These are phyloP conservation scores for Mythimna pallens DNA, from an alignment of 2,888 invertebrate genomes.

Conservation along the genomic window DNA sequence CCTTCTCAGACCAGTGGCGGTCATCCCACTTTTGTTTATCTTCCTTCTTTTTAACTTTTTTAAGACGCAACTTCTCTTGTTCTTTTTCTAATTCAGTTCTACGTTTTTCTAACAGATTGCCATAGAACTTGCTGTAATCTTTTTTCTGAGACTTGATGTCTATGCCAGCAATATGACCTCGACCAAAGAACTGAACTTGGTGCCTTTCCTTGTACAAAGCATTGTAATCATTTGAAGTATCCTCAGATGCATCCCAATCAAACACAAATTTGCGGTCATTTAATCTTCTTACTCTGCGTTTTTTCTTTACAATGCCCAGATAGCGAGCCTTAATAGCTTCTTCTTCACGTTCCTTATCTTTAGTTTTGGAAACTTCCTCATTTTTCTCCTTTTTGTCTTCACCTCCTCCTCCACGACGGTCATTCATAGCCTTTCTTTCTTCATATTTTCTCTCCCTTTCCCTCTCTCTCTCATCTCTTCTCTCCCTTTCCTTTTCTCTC, in stretches of 20 bases:
- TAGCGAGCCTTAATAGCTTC: slow-evolving; percentile 99
- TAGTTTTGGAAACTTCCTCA: slow-evolving; percentile 90
- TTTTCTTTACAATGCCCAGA: slow-evolving; percentile 97
- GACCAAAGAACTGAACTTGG: slow-evolving; percentile 99
- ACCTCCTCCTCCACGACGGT: slow-evolving; percentile 77
- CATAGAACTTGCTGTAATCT: slow-evolving; percentile 99
- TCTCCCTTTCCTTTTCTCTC: slow-evolving; percentile 85
- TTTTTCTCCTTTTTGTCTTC: slow-evolving; percentile 86
- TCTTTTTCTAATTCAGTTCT: slow-evolving; percentile 99
- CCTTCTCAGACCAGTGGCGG: slow-evolving; percentile 99
- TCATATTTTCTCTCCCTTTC: slow-evolving; percentile 86
- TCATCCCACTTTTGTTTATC: slow-evolving; percentile 99
- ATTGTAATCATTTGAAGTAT: slow-evolving; percentile 99
- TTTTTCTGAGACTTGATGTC: slow-evolving; percentile 99
- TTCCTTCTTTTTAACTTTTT: slow-evolving; percentile 98
- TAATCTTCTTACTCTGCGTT: slow-evolving; percentile 96
- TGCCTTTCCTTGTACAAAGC: slow-evolving; percentile 98
- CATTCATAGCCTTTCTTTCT: slow-evolving; percentile 88
- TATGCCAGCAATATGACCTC: slow-evolving; percentile 99
- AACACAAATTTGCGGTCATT: slow-evolving; percentile 99
- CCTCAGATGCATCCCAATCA: slow-evolving; percentile 99
- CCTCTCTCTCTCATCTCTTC: slow-evolving; percentile 92
- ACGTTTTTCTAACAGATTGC: slow-evolving; percentile 97
- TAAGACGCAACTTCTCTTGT: slow-evolving; percentile 97
- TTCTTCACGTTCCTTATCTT: slow-evolving; percentile 97